Conservation (phyloP, 2,797 vertebrate species). For the Cygnus olor region DNA sequence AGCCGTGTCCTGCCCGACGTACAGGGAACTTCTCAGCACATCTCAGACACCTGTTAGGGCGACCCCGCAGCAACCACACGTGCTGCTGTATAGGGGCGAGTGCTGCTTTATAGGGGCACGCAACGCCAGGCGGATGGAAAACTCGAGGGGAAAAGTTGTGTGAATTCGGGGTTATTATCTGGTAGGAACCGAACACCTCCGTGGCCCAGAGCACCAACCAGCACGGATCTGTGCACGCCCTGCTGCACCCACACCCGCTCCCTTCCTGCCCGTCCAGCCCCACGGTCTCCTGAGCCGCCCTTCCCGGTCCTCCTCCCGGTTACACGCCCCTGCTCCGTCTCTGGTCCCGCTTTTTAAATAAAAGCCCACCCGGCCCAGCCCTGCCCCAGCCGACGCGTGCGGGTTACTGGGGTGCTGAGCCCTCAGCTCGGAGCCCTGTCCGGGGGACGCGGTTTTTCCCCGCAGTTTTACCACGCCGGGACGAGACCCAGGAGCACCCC, state of each 20-base stretch:
- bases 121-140: neutral
- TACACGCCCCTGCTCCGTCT: neutral
- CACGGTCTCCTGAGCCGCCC: neutral
- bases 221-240: neutral
- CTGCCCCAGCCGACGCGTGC: no score
- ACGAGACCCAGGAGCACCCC: no score
- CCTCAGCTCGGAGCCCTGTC: no score
- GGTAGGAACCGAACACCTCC: neutral
- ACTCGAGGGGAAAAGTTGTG: neutral
- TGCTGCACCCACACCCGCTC: neutral
- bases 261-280: neutral
- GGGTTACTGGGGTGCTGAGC: no score
- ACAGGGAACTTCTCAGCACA: neutral
- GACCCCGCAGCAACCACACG: neutral
- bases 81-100: neutral
- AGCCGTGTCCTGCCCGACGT: neutral
- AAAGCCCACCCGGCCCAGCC: no score
- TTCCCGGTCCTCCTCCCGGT: neutral
- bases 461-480: no score
- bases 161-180: neutral
- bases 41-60: neutral
- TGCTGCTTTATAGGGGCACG: neutral
- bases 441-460: no score
- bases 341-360: neutral
- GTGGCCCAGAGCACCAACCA: neutral